These are phyloP conservation scores for Hypercompe scribonia DNA, from an alignment of 2,888 invertebrate genomes.

Conservation along the genomic window DNA sequence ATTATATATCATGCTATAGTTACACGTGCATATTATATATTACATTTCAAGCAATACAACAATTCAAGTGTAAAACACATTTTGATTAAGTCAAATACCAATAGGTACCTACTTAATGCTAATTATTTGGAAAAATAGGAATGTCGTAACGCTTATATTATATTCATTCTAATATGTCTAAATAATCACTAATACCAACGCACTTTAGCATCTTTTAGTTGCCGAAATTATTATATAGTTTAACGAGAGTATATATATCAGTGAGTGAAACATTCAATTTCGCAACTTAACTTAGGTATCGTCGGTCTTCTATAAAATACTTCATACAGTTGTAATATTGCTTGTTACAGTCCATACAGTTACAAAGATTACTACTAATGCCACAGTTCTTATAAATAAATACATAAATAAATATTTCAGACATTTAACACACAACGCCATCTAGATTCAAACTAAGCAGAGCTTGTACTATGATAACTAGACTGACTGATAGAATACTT, in stretches of 20 bases:
- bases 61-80: constrained; percentile 13
- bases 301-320: constrained; percentile 14
- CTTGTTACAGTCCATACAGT: constrained; percentile 27
- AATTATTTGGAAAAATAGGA: constrained; percentile 53
- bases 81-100: constrained; percentile 15
- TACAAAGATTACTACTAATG: constrained; percentile 16
- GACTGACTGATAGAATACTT: too few species aligned
- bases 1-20: background rate
- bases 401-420: too few species aligned
- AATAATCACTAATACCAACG: constrained; percentile 14
- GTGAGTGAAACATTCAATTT: background rate
- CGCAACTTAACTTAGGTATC: background rate
- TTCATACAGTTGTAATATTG: constrained; percentile 31
- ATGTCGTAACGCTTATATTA: constrained; percentile 38
- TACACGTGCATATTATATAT: background rate
- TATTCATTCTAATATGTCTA: constrained; percentile 22
- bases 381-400: background rate
- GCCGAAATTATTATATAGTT: constrained; percentile 8
- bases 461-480: too few species aligned
- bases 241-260: background rate
- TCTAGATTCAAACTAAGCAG: too few species aligned
- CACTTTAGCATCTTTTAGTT: constrained; percentile 14
- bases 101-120: constrained; percentile 36
- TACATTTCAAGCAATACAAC: background rate
- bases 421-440: too few species aligned